phyloP scores from a whole-genome alignment of 2,113 vertebrate species.

The Opisthocomus hoazin region DNA sequence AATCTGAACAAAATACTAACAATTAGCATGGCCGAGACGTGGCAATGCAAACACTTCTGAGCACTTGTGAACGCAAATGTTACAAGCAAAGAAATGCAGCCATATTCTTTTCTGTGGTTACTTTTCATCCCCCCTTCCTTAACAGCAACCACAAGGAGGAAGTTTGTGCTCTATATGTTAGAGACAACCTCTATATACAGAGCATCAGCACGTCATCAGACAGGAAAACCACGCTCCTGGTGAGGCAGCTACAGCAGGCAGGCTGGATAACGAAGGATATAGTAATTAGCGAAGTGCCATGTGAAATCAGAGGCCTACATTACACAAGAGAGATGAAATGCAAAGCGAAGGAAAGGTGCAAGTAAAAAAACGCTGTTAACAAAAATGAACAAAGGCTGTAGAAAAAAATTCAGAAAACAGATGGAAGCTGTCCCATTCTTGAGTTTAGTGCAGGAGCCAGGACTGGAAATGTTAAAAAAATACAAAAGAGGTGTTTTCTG shows the following conservation, averaged over 20 bases:
- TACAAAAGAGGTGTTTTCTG: neutral
- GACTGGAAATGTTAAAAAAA: neutral
- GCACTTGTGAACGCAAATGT: neutral
- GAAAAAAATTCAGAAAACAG: neutral
- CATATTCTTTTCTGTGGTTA: neutral
- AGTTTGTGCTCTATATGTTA: neutral
- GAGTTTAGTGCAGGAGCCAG: neutral
- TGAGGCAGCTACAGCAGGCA: neutral
- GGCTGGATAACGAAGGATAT: neutral
- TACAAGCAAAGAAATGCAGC: neutral
- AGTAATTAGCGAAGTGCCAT: conserved; percentile 45
- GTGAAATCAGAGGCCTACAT: conserved; percentile 37
- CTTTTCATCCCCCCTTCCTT: neutral
- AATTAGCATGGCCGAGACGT: neutral
- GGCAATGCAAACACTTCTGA: neutral
- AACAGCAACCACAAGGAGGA: neutral
- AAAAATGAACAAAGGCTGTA: neutral
- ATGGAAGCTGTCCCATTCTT: neutral
- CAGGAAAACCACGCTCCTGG: neutral
- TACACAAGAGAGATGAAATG: neutral
- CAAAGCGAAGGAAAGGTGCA: neutral
- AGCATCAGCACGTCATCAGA: neutral
- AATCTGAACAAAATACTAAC: neutral
- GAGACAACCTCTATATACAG: neutral
- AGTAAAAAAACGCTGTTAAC: neutral